Percentiles rank a stretch among this genome's conserved stretches.
Evolutionary conservation across 2,113 vertebrate genomes (phyloP).

Genomic region (Hippocampus comes): DNA sequence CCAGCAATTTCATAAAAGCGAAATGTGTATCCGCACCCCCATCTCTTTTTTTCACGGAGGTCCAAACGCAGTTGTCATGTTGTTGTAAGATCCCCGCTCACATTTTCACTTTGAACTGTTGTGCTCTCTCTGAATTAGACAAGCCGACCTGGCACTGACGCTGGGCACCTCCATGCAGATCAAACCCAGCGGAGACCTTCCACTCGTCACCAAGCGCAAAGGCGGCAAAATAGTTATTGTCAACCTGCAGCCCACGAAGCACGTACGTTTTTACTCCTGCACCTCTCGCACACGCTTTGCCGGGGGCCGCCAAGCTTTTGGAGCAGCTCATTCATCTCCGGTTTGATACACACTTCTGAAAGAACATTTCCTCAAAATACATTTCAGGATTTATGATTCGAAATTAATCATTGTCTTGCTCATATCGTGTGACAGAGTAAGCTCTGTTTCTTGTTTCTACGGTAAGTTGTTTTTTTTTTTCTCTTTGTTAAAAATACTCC

Average conservation of each 20-base stretch:
- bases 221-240: constrained; percentile 90
- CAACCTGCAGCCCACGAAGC: constrained; percentile 94
- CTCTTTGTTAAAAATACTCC: too few relatives aligned
- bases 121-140: constrained; percentile 65
- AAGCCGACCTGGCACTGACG: constrained; percentile 86
- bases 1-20: neutral
- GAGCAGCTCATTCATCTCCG: too few relatives aligned
- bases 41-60: neutral
- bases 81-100: neutral
- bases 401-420: too few relatives aligned
- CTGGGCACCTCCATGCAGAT: constrained; percentile 96
- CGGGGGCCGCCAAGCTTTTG: too few relatives aligned
- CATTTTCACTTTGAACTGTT: neutral
- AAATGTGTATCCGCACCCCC: neutral
- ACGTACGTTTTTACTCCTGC: constrained; percentile 71
- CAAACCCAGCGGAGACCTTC: constrained; percentile 92
- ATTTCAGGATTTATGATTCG: too few relatives aligned
- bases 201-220: constrained; percentile 88
- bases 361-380: too few relatives aligned
- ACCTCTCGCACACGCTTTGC: neutral
- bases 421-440: too few relatives aligned
- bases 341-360: too few relatives aligned
- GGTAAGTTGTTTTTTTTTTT: too few relatives aligned
- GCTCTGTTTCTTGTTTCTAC: too few relatives aligned
- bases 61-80: neutral